Evolutionary conservation across 1,140 invertebrate genomes (phyloP).

Genomic region (Trissolcus basalis): DNA sequence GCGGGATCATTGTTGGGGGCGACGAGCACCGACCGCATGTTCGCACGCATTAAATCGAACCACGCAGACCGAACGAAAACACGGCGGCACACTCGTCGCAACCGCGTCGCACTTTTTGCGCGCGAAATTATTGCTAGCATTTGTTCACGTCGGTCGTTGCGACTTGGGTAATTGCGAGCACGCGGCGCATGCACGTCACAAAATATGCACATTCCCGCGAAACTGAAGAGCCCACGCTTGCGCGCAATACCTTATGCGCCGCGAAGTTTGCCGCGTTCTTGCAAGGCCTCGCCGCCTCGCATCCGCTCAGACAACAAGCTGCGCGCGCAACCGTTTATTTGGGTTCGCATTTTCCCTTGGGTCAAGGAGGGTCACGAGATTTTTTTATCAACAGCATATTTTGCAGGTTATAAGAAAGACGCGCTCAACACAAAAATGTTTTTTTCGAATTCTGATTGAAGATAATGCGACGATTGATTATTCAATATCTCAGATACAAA

Average conservation of each 20-base stretch:
- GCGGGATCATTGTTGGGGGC: constrained; percentile 24
- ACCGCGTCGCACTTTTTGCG: not conserved
- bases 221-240: constrained; percentile 41
- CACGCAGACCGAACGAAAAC: too few species aligned
- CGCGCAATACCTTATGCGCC: constrained; percentile 28
- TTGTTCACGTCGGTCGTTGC: too few species aligned
- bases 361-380: too few species aligned
- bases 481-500: too few species aligned
- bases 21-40: constrained; percentile 19
- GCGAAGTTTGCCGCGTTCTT: constrained; percentile 38
- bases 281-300: not conserved
- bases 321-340: constrained; percentile 36
- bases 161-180: too few species aligned
- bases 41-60: constrained; percentile 6
- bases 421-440: too few species aligned
- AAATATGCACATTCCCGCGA: constrained; percentile 50
- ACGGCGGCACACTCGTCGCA: too few species aligned
- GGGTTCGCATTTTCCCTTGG: not conserved
- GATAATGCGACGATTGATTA: too few species aligned
- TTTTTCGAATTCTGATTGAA: too few species aligned
- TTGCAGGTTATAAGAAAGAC: too few species aligned
- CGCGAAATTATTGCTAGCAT: not conserved
- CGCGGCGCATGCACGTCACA: constrained; percentile 12
- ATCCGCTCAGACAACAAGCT: constrained; percentile 33
- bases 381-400: too few species aligned